Evolutionary conservation across 1,140 invertebrate genomes (phyloP), one percentile per base, ranked within the genome.

Genomic region (Acyrthosiphon pisum): DNA sequence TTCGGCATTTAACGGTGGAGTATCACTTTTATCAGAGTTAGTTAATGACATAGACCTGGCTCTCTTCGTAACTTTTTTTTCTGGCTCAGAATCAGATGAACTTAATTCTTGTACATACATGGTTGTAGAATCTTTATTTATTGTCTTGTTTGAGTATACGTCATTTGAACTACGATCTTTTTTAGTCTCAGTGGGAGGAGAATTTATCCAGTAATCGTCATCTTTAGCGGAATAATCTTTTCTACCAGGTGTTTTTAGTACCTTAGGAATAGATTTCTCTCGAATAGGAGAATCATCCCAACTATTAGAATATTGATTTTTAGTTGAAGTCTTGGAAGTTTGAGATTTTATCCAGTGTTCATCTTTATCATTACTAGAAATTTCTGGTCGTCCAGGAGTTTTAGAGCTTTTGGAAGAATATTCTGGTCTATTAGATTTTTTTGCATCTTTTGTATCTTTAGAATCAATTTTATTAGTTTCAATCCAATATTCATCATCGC

Each of bases 1-100:
- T 93, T 93, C 91, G 1, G 14, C 18, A 53, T 53, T 83, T 86
- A 83, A 53, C n/a, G 46, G 46, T 22, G 91, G 91, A 48, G 91
- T 93, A 84, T 93, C 91, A 93, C 81, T 93, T 86, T 93, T 93
- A 26, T 93, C 91, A 53, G 91, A 93, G 44, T 93, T 93, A 41
- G 91, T 93, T 86, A 93, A 37, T 86, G 91, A 93, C n/a, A 93
- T 86, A 53, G 91, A 93, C 35, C 91, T 41, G 35, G 44, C 7
- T 56, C 48, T 48, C 9, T 86, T 93, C 11, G 22, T 50, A 76
- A 76, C 60, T 76, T 76, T 76, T 53, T 86, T 93, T 41, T 93
- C 48, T 30, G 37, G 48, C 84, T 93, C 91, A 50, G 91, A 93
- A 86, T 93, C 76, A 86, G 91, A 93, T 30, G 91, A 93, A 84